Evolutionary conservation across 2,113 vertebrate species (phyloP).

Genomic region (Phalacrocorax brasilianus): DNA sequence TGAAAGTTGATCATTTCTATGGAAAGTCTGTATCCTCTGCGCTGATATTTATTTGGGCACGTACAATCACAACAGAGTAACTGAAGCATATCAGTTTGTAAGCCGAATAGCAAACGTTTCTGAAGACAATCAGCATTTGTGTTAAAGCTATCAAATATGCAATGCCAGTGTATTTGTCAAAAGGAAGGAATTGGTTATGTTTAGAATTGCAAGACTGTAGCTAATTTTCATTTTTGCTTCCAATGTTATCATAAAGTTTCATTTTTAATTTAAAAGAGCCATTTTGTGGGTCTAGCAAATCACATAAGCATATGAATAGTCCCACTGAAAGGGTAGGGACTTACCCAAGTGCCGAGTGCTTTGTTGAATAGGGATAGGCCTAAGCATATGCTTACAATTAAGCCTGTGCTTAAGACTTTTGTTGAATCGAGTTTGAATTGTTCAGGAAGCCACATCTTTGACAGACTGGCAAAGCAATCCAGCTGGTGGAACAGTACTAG

Average conservation of each 20-base stretch:
- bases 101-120: not conserved
- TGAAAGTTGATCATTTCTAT: not conserved
- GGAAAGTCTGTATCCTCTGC: not conserved
- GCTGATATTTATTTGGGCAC: constrained; percentile 51
- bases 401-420: constrained; percentile 30
- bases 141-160: not conserved
- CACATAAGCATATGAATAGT: constrained; percentile 47
- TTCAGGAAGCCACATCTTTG: constrained; percentile 35
- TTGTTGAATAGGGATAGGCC: constrained; percentile 24
- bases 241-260: constrained; percentile 14
- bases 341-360: not conserved
- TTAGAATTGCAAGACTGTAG: constrained; percentile 26
- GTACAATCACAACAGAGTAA: constrained; percentile 50
- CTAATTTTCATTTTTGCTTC: constrained; percentile 40
- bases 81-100: constrained; percentile 11
- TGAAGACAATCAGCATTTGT: constrained; percentile 63
- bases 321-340: constrained; percentile 2
- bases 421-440: constrained; percentile 22
- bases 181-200: constrained; percentile 12
- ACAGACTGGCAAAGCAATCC: constrained; percentile 1
- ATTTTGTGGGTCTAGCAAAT: constrained; percentile 28
- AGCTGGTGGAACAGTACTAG: not conserved
- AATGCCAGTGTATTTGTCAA: not conserved
- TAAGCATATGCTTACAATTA: constrained; percentile 64
- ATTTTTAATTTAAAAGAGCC: constrained; percentile 34